A percentile compares a stretch with the other conserved stretches of the same genome.
Evolutionary conservation across 1,140 invertebrate species (phyloP).

Genomic region (Ceratoteleas bidentatus): DNA sequence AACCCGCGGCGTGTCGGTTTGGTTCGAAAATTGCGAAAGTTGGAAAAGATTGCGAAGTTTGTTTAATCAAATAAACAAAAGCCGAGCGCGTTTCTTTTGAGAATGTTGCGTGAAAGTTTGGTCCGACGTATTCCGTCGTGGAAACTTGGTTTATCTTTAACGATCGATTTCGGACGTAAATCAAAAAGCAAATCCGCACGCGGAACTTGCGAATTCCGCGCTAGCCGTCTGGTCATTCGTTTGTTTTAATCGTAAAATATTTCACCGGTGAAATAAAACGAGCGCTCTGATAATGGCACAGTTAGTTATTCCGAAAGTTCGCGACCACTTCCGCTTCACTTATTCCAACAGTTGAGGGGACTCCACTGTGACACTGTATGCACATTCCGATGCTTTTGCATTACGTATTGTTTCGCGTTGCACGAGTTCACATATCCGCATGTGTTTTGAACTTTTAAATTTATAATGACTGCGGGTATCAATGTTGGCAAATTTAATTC

Average conservation of each 20-base stretch:
- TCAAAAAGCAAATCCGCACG: background rate
- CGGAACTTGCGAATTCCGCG: too few species aligned
- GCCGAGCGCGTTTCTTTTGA: too few species aligned
- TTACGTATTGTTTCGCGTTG: slow-evolving; percentile 25
- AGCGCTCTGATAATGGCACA: slow-evolving; percentile 18
- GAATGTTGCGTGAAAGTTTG: background rate
- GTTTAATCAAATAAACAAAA: slow-evolving; percentile 1
- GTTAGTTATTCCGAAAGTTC: slow-evolving; percentile 36
- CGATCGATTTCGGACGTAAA: background rate
- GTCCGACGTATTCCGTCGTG: background rate
- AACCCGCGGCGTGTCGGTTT: too few species aligned
- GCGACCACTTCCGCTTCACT: slow-evolving; percentile 32
- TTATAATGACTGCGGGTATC: slow-evolving; percentile 9
- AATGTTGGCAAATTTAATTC: slow-evolving; percentile 10
- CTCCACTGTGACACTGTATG: slow-evolving; percentile 27
- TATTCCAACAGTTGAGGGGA: slow-evolving; percentile 21
- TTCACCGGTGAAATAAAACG: slow-evolving; percentile 19
- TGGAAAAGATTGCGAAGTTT: background rate
- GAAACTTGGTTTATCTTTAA: slow-evolving; percentile 1
- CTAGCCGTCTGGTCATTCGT: background rate
- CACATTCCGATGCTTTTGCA: slow-evolving; percentile 28
- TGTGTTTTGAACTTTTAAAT: slow-evolving; percentile 25
- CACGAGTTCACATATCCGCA: slow-evolving; percentile 15
- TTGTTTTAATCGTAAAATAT: background rate
- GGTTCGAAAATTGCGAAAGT: too few species aligned